These are phyloP conservation scores for Hemichromis elongatus DNA, from an alignment of 2,113 vertebrate species.

Conservation along the genomic window DNA sequence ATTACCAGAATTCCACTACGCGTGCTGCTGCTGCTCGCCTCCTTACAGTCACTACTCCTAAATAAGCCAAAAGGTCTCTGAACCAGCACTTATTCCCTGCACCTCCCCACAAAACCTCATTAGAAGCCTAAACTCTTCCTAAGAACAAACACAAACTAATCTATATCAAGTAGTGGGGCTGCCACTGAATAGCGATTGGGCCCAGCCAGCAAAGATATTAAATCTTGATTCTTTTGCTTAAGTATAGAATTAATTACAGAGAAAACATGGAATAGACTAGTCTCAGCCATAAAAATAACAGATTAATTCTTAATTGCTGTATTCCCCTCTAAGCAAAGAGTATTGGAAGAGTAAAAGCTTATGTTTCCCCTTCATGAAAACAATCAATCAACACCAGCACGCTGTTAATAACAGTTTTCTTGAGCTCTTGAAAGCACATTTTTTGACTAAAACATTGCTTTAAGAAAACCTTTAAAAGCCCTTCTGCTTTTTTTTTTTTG, in stretches of 20 bases:
- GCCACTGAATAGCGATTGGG: neutral
- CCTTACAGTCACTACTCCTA: neutral
- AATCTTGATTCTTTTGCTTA: neutral
- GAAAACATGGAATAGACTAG: neutral
- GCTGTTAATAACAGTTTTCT: neutral
- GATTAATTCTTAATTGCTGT: constrained; percentile 17
- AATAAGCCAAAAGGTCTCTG: neutral
- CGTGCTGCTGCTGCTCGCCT: neutral
- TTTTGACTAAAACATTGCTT: neutral
- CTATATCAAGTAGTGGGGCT: neutral
- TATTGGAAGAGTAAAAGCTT: constrained; percentile 1
- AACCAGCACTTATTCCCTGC: neutral
- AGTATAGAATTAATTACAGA: neutral
- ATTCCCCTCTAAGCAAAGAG: constrained; percentile 10
- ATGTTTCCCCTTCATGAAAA: constrained; percentile 1
- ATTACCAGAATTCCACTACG: neutral
- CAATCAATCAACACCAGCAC: constrained; percentile 23
- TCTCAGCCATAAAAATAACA: neutral
- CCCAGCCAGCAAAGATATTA: neutral
- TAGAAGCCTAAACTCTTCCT: neutral
- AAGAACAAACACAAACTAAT: neutral
- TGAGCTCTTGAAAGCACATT: neutral
- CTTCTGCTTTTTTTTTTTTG: neutral
- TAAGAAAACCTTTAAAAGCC: neutral
- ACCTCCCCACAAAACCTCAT: neutral